Evolutionary conservation across 1,140 invertebrate species (phyloP).

Genomic region (Papilio machaon): DNA sequence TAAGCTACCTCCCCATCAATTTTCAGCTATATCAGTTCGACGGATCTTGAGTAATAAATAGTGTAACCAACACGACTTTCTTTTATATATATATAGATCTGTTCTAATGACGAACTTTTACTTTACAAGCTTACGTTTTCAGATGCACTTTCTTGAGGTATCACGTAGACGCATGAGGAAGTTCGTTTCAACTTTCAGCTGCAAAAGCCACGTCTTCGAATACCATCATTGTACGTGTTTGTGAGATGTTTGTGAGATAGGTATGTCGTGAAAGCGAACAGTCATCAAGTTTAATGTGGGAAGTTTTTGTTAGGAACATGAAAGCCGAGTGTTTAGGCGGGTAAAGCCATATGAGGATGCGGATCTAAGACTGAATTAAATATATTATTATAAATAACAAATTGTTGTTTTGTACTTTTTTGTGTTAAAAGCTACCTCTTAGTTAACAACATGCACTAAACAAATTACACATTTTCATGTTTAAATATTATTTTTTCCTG

Average conservation of each 20-base stretch:
- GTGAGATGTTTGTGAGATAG: neutral
- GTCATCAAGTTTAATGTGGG: conserved; percentile 2
- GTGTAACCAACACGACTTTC: too few species aligned
- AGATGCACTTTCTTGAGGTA: conserved; percentile 27
- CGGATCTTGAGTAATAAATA: too few species aligned
- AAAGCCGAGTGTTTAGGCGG: neutral
- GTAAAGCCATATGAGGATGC: neutral
- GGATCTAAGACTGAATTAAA: neutral
- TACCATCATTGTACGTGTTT: neutral
- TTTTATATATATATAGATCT: too few species aligned
- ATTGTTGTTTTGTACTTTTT: neutral
- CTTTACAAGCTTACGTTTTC: neutral
- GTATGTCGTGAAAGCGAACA: neutral
- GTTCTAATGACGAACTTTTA: conserved; percentile 32
- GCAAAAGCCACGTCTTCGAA: conserved; percentile 13
- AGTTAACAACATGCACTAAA: too few species aligned
- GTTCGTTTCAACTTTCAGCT: conserved; percentile 1
- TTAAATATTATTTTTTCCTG: too few species aligned
- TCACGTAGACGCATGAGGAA: conserved; percentile 33
- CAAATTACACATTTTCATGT: too few species aligned
- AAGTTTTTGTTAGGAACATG: neutral
- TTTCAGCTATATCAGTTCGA: too few species aligned
- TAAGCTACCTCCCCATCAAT: too few species aligned
- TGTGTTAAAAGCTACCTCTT: too few species aligned
- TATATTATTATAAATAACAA: neutral